Evolutionary conservation across 2,113 vertebrate genomes (phyloP).

Genomic region (Vulpes vulpes): DNA sequence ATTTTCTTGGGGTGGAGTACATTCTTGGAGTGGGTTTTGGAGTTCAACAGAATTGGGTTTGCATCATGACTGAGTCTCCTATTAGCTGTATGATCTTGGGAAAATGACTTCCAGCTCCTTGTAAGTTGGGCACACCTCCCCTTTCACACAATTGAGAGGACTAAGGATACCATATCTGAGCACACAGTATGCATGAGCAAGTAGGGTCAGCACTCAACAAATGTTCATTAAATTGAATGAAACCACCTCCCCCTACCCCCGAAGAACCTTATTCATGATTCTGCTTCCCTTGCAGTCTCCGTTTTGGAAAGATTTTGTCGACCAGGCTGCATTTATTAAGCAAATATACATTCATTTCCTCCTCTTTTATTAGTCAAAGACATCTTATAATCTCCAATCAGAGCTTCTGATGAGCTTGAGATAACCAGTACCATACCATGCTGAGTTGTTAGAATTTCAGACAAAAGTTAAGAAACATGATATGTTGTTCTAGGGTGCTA

Average conservation of each 20-base stretch:
- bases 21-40: neutral
- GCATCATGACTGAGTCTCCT: neutral
- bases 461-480: constrained; percentile 52
- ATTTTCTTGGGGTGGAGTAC: neutral
- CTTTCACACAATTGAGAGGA: neutral
- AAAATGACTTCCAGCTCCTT: neutral
- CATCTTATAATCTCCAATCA: constrained; percentile 40
- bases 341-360: constrained; percentile 60
- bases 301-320: constrained; percentile 26
- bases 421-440: constrained; percentile 16
- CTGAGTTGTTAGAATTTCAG: constrained; percentile 44
- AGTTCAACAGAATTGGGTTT: neutral
- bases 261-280: neutral
- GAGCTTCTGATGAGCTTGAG: constrained; percentile 50
- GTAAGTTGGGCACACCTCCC: neutral
- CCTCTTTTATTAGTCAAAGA: constrained; percentile 63
- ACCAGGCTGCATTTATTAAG: constrained; percentile 52
- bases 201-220: neutral
- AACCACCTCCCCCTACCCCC: neutral
- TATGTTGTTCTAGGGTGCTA: neutral
- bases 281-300: neutral
- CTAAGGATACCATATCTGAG: neutral
- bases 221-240: constrained; percentile 6
- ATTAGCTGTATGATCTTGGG: neutral
- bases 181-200: no score